Evolutionary conservation across 2,888 invertebrate genomes (phyloP).

Genomic region (Ashinkailepas kermadecensis): DNA sequence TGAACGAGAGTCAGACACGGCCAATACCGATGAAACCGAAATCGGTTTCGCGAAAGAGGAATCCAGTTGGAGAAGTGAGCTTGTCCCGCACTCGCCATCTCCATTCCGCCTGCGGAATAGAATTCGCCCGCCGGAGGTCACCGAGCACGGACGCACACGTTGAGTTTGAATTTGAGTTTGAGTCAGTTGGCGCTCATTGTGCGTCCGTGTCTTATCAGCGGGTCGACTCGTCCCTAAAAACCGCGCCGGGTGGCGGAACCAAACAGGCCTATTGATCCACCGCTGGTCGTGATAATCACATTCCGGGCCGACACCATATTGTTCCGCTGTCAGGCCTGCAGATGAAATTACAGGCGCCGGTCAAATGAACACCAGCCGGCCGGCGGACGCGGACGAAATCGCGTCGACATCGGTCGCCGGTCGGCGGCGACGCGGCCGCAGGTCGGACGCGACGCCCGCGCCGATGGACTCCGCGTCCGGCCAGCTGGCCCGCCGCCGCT

Average conservation of each 20-base stretch:
- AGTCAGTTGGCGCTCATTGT: neutral
- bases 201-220: neutral
- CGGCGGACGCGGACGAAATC: neutral
- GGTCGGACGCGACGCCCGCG: neutral
- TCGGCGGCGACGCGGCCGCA: neutral
- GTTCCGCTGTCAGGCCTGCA: conserved; percentile 2
- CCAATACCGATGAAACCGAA: no score
- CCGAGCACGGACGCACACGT: no score
- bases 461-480: neutral
- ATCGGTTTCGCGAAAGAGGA: no score
- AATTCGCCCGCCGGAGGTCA: no score
- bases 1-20: no score
- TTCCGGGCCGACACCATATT: neutral
- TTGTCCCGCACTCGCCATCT: no score
- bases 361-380: neutral
- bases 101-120: no score
- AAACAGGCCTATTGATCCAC: neutral
- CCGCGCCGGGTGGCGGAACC: neutral
- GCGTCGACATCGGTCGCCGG: no score
- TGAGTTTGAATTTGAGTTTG: no score
- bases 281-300: conserved; percentile 8
- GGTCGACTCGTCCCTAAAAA: neutral
- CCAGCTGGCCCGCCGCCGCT: neutral
- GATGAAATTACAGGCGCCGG: neutral
- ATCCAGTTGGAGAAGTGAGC: no score